Evolutionary conservation across 2,113 vertebrate genomes (phyloP), one percentile per base, ranked within the genome.

Genomic region (Cyanistes caeruleus): DNA sequence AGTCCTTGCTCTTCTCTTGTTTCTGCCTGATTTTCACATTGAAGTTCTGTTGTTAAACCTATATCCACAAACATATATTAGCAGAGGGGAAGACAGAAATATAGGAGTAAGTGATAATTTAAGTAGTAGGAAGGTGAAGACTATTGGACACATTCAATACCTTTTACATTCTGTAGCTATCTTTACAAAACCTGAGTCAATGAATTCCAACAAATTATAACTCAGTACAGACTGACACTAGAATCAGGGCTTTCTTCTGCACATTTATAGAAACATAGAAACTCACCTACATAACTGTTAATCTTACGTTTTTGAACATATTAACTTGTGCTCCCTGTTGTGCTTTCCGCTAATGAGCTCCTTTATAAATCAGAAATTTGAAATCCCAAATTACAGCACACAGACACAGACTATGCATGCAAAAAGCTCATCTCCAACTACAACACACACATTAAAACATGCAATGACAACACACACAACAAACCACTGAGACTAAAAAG

Each of bases 401-500:
- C 35, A 60, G 60, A 96, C 63, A 95, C n/a, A 93, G 96, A 77
- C 64, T 73, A 46, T 15, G 35, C 98, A 98, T 98, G 97, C 97
- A 97, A 51, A 37, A 35, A 73, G 41, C 74, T 69, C 56, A 60
- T 87, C 73, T 94, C 72, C 78, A 89, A 64, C 69, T 79, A 93
- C 30, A 55, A 79, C 56, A 90, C 64, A 89, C 44, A 90, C 82
- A 91, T n/a, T 44, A 60, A 52, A 85, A 65, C 98, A 98, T 98
- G 98, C 98, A 97, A n/a, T 73, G 87, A 96, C 70, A 0, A 91
- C 23, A 84, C 97, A 98, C 97, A 94, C 10, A 85, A 97, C 96
- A 97, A 68, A 95, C 78, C 97, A 98, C 97, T 89, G 91, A 95
- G 95, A 97, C 86, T 94, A 97, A 95, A 95, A 94, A 51, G 80